phyloP scores from a whole-genome alignment of 2,888 invertebrate genomes.

The Morpho achilles region DNA sequence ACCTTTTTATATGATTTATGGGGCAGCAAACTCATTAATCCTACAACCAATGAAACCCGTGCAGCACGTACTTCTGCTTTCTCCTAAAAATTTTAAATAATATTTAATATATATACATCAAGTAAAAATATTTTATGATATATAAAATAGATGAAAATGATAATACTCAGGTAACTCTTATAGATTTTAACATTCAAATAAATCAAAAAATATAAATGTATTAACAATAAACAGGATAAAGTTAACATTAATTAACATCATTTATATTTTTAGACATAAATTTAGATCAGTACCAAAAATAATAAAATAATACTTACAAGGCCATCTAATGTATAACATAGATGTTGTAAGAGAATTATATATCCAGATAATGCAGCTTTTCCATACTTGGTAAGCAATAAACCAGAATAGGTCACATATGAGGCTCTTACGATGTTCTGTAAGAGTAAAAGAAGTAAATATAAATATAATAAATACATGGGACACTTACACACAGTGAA shows the following conservation, averaged over 20 bases:
- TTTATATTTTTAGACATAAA: no score
- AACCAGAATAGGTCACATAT: slow-evolving; percentile 64
- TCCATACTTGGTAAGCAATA: slow-evolving; percentile 56
- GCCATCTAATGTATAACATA: slow-evolving; percentile 57
- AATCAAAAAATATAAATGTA: no score
- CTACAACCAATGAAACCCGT: slow-evolving; percentile 56
- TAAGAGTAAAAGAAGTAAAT: slow-evolving; percentile 16
- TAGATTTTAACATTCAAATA: no score
- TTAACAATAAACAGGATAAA: no score
- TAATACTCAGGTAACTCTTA: no score
- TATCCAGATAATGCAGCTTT: slow-evolving; percentile 53
- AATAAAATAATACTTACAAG: slow-evolving; percentile 46
- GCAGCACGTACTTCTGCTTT: slow-evolving; percentile 56
- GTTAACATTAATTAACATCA: no score
- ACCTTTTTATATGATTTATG: slow-evolving; percentile 47
- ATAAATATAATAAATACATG: no score
- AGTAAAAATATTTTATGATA: no score
- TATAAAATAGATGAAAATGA: no score
- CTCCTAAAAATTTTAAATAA: slow-evolving; percentile 45
- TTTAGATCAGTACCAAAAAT: no score
- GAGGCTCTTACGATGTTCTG: slow-evolving; percentile 60
- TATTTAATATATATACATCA: no score
- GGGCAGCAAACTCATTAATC: slow-evolving; percentile 63
- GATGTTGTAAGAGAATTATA: slow-evolving; percentile 55
- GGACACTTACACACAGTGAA: no score